These are phyloP conservation scores for Diadumene lineata DNA, from an alignment of 92 coral and sea anemone species.

Conservation along the genomic window DNA sequence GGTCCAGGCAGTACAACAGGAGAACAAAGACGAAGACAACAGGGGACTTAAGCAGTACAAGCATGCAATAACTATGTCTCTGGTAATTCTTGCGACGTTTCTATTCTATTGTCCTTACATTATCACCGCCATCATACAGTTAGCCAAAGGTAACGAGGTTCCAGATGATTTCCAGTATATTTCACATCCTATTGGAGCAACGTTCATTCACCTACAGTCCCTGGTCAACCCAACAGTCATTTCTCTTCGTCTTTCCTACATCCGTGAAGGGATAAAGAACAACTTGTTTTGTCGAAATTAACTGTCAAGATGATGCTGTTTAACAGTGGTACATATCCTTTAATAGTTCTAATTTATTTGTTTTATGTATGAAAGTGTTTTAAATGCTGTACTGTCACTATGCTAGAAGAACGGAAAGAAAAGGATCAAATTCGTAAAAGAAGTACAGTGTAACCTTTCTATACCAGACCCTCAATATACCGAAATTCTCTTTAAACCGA, in stretches of 20 bases:
- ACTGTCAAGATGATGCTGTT: too few species aligned
- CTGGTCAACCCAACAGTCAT: constrained; percentile 10
- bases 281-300: neutral
- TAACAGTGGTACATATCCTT: too few species aligned
- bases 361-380: too few species aligned
- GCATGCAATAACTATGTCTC: neutral
- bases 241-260: constrained; percentile 14
- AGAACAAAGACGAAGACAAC: neutral
- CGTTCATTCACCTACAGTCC: constrained; percentile 10
- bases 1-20: neutral
- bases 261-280: constrained; percentile 8
- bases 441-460: too few species aligned
- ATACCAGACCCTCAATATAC: too few species aligned
- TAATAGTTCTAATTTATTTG: too few species aligned
- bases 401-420: too few species aligned
- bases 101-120: neutral
- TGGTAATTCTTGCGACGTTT: neutral
- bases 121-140: neutral
- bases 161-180: neutral
- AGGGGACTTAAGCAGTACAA: neutral
- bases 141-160: neutral
- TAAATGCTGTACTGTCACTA: too few species aligned
- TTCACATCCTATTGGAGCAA: neutral
- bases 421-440: too few species aligned
- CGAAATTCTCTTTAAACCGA: too few species aligned